phyloP scores from a whole-genome alignment of 2,797 vertebrate genomes.

The Pipistrellus pygmaeus region DNA sequence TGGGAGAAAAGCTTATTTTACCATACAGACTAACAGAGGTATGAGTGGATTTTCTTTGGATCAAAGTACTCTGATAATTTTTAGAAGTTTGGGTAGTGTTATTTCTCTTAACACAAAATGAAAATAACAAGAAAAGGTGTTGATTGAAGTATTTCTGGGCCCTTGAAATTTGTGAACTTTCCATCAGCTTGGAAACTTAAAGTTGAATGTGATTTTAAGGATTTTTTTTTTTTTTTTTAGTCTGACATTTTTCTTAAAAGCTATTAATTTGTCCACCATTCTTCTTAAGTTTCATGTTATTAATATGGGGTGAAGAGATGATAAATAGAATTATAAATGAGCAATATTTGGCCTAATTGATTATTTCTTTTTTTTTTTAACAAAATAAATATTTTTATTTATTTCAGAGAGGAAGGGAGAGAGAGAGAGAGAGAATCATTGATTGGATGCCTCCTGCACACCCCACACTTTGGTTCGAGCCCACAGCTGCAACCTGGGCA shows the following conservation, averaged over 20 bases:
- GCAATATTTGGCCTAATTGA: neutral
- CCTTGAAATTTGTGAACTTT: slow-evolving; percentile 53
- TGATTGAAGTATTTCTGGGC: slow-evolving; percentile 29
- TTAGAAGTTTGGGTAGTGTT: slow-evolving; percentile 56
- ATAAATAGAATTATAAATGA: slow-evolving; percentile 20
- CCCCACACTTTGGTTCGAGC: no score
- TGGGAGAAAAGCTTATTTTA: slow-evolving; percentile 97
- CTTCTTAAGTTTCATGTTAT: slow-evolving; percentile 49
- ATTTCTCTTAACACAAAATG: slow-evolving; percentile 36
- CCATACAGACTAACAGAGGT: slow-evolving; percentile 98
- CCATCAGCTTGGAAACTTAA: slow-evolving; percentile 15
- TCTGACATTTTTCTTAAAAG: slow-evolving; percentile 39
- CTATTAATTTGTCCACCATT: slow-evolving; percentile 46
- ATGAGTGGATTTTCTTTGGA: slow-evolving; percentile 58
- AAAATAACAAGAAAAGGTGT: slow-evolving; percentile 14
- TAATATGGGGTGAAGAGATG: neutral
- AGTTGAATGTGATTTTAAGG: slow-evolving; percentile 44
- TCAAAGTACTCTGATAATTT: neutral
- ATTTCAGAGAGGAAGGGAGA: no score
- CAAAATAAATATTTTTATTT: no score
- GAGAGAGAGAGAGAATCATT: no score
- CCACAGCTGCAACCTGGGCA: no score
- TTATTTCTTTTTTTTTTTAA: neutral
- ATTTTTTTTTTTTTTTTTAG: neutral
- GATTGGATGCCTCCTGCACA: no score